phyloP scores from a whole-genome alignment of 2,888 invertebrate genomes.

The Coelopa pilipes region DNA sequence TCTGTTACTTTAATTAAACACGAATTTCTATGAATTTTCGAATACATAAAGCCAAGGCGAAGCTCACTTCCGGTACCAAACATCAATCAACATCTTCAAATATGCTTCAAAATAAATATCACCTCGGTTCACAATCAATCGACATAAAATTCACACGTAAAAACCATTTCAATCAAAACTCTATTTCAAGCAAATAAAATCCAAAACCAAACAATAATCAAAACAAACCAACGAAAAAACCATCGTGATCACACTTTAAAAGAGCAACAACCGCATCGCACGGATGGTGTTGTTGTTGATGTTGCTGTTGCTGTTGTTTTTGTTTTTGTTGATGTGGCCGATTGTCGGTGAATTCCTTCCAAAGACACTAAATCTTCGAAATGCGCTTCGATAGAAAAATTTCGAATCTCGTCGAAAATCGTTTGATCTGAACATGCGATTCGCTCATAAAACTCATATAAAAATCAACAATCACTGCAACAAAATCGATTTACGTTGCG shows the following conservation, averaged over 20 bases:
- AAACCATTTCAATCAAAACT: neutral
- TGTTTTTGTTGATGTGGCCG: neutral
- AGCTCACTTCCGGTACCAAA: conserved; percentile 7
- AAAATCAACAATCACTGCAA: conserved; percentile 27
- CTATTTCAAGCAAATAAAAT: neutral
- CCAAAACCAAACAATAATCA: neutral
- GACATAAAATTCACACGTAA: neutral
- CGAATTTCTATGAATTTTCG: too few species aligned
- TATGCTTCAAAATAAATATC: neutral
- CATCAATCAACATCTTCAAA: conserved; percentile 3
- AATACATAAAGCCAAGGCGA: neutral
- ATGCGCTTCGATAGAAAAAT: conserved; percentile 21
- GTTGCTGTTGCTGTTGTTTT: neutral
- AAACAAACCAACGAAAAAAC: neutral
- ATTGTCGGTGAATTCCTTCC: conserved; percentile 5
- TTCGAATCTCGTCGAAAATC: conserved; percentile 22
- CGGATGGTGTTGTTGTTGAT: conserved; percentile 14
- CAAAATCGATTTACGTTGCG: conserved; percentile 10
- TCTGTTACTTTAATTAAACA: too few species aligned
- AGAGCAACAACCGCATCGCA: conserved; percentile 8
- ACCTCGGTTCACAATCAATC: neutral
- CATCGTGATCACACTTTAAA: conserved; percentile 14
- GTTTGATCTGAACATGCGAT: conserved; percentile 34
- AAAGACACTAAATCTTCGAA: conserved; percentile 14
- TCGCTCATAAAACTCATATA: conserved; percentile 27